These are phyloP conservation scores for Drosophila malerkotliana DNA, from an alignment of 1,140 invertebrate genomes.

Conservation along the genomic window DNA sequence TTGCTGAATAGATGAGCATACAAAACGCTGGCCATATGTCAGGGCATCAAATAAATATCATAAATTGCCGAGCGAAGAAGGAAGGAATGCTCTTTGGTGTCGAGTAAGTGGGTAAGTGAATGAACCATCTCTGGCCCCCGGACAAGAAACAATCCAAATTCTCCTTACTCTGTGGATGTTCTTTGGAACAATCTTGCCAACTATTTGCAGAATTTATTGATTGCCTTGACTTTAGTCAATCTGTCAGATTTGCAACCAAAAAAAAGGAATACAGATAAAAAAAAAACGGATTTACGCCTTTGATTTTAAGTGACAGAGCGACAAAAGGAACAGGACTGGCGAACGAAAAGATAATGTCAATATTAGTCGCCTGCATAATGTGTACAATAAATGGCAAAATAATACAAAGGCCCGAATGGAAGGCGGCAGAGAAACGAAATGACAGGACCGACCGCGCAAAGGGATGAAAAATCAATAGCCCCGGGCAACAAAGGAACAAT, in stretches of 20 bases:
- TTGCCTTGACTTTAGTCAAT: slow-evolving; percentile 6
- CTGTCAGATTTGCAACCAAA: slow-evolving; percentile 9
- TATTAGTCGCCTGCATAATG: slow-evolving; percentile 83
- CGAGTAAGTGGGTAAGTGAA: slow-evolving; percentile 13
- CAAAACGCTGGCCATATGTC: slow-evolving; percentile 73
- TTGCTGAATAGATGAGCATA: slow-evolving; percentile 69
- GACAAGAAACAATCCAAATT: slow-evolving; percentile 40
- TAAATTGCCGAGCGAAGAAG: slow-evolving; percentile 56
- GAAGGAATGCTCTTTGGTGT: slow-evolving; percentile 16
- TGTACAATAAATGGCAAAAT: slow-evolving; percentile 83
- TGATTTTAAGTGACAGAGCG: slow-evolving; percentile 54
- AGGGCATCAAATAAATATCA: slow-evolving; percentile 70
- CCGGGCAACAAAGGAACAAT: slow-evolving; percentile 55
- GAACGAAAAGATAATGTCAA: slow-evolving; percentile 79
- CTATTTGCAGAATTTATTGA: slow-evolving; percentile 50
- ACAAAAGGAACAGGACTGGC: slow-evolving; percentile 36
- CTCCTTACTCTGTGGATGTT: slow-evolving; percentile 13
- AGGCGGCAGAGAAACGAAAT: neutral
- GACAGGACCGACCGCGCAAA: slow-evolving; percentile 41
- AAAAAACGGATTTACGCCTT: slow-evolving; percentile 70
- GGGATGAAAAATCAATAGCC: slow-evolving; percentile 75
- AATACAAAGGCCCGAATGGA: slow-evolving; percentile 63
- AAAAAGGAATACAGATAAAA: slow-evolving; percentile 15
- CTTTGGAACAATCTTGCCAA: slow-evolving; percentile 7
- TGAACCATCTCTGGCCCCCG: slow-evolving; percentile 3